Base-by-base conservation (phyloP, 1,140 invertebrate species). In the Melipona quadrifasciata region DNA sequence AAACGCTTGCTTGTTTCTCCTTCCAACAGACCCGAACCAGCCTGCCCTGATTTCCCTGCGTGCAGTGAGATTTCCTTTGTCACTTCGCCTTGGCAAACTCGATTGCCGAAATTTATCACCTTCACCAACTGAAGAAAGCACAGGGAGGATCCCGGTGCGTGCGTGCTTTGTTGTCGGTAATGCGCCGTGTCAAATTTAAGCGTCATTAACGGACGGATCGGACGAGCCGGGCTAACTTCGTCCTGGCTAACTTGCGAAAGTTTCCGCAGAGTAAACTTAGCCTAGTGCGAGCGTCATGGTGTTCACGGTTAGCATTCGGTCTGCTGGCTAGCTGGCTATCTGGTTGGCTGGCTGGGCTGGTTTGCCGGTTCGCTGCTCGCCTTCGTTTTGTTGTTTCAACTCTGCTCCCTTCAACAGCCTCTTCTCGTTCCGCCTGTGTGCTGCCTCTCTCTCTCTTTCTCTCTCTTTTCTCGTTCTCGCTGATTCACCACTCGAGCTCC, bases 211-310 rank as follows among this genome's bases (percentile, higher is more conserved):
- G 73, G 77, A 71, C 57, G 77, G 64, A 74, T 65, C 55, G 61
- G 39, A 77, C 27, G 65, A 84, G 80, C 87, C 8, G 39, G 8
- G 39, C 8, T 47, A 47, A 47, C 39, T 47, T 47, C 39, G 81
- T 61, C 0, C 3, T 14, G 82, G 71, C 64, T 68, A 87, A 85
- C 86, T 89, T 83, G 83, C 71, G 75, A 90, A 93, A 94, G 89
- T 94, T 94, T 86, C 74, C 1, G 87, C 77, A 92, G 93, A 94
- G 93, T 94, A 93, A 94, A 94, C 92, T 94, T 91, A 90, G 87
- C 90, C 89, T 92, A 84, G 82, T 89, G 90, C 84, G 88, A 90
- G 88, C 80, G 86, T 87, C 88, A 87, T 86, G 86, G 86, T 61
- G 79, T 91, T 85, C 81, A 83, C 82, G 80, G 82, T 86, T 85